Conservation (phyloP, 2,797 vertebrate species). For the Vipera latastei region DNA sequence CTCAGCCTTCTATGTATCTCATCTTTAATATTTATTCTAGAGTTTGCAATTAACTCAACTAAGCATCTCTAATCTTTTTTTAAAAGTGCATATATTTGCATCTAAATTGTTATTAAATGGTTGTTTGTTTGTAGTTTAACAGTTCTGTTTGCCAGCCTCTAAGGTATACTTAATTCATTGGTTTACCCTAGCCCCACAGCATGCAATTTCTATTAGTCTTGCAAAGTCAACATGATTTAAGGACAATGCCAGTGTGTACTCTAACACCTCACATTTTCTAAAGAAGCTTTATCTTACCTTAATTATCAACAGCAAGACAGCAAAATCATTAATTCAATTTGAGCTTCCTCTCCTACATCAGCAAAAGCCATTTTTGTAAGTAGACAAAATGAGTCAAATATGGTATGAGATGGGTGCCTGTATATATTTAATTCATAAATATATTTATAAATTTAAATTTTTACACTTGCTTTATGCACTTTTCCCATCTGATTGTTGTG, state of each 20-base stretch:
- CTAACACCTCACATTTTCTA: slow-evolving; percentile 14
- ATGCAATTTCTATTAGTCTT: slow-evolving; percentile 19
- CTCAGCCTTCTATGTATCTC: background rate
- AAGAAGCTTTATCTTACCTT: background rate
- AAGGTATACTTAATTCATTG: slow-evolving; percentile 16
- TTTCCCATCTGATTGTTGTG: background rate
- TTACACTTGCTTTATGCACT: background rate
- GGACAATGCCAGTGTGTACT: slow-evolving; percentile 13
- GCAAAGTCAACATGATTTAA: slow-evolving; percentile 18
- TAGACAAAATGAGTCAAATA: background rate
- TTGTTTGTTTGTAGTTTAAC: slow-evolving; percentile 2
- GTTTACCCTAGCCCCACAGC: slow-evolving; percentile 19
- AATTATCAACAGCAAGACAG: background rate
- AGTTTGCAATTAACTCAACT: background rate
- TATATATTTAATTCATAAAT: background rate
- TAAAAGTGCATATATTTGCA: background rate
- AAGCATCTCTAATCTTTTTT: background rate
- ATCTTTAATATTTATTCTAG: background rate
- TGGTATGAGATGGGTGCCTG: background rate
- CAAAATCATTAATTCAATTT: background rate
- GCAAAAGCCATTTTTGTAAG: background rate
- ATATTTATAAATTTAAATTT: background rate
- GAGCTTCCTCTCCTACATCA: background rate
- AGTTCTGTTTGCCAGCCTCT: slow-evolving; percentile 9
- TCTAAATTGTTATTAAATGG: slow-evolving; percentile 22